These are phyloP conservation scores for Melanerpes aurifrons DNA, from an alignment of 2,113 vertebrate species.

Conservation along the genomic window DNA sequence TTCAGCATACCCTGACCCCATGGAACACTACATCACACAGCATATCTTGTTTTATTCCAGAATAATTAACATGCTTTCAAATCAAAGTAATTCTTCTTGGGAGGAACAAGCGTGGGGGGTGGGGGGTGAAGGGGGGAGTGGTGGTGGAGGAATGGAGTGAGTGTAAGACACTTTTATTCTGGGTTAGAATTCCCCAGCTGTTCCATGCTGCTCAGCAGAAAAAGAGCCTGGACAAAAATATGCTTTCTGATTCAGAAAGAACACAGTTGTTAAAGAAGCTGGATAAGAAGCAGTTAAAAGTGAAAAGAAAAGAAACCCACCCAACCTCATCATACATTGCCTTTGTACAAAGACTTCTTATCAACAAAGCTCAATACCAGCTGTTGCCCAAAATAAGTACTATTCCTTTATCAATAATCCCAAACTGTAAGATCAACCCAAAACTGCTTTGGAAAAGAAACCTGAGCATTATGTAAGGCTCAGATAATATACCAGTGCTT, in stretches of 20 bases:
- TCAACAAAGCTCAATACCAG: background rate
- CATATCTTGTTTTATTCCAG: slow-evolving; percentile 8
- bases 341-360: background rate
- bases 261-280: background rate
- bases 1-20: background rate
- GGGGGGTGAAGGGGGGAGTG: background rate
- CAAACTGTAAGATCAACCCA: background rate
- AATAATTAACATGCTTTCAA: slow-evolving; percentile 12
- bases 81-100: background rate
- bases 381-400: background rate
- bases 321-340: background rate
- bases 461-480: background rate
- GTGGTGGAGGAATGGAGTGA: background rate
- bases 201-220: background rate
- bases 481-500: background rate
- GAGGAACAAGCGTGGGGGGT: background rate
- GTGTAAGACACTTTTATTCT: background rate
- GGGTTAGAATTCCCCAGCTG: background rate
- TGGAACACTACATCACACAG: background rate
- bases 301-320: background rate
- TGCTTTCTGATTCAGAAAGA: background rate
- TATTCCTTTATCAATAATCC: slow-evolving; percentile 6
- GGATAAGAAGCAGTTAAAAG: background rate
- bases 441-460: background rate
- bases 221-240: background rate